phyloP scores from a whole-genome alignment of 2,113 vertebrate genomes.

The Acrocephalus arundinaceus region DNA sequence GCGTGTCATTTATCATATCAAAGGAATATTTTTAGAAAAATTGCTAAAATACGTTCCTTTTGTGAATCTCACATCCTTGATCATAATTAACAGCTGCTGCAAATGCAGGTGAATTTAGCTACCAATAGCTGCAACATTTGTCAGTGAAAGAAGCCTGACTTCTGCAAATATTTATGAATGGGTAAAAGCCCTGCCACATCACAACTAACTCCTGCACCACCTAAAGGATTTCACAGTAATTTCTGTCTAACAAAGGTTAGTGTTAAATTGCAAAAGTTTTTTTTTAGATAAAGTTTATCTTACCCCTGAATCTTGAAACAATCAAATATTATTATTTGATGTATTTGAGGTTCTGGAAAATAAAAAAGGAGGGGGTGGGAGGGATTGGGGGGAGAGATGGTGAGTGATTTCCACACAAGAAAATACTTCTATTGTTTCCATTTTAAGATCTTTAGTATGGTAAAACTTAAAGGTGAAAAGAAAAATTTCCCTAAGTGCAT shows the following conservation, averaged over 20 bases:
- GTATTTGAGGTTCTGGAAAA: not conserved
- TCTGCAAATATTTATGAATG: not conserved
- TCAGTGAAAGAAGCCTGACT: not conserved
- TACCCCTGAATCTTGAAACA: not conserved
- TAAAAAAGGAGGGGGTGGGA: not conserved
- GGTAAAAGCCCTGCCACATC: not conserved
- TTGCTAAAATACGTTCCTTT: not conserved
- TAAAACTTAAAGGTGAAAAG: not conserved
- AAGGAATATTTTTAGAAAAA: not conserved
- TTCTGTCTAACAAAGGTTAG: not conserved
- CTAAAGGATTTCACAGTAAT: not conserved
- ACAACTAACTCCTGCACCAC: not conserved
- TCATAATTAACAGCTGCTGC: not conserved
- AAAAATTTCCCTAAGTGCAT: not conserved
- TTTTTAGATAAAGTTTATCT: not conserved
- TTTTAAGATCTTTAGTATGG: not conserved
- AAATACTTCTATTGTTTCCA: not conserved
- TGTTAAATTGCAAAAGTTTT: not conserved
- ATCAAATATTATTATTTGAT: not conserved
- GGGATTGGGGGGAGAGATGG: accelerated
- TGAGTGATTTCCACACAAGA: not conserved
- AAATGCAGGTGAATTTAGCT: not conserved
- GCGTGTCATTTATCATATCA: not conserved
- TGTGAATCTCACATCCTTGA: not conserved
- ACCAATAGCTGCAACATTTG: not conserved